These are phyloP conservation scores for Alosa alosa DNA, from an alignment of 2,113 vertebrate species.

Conservation along the genomic window DNA sequence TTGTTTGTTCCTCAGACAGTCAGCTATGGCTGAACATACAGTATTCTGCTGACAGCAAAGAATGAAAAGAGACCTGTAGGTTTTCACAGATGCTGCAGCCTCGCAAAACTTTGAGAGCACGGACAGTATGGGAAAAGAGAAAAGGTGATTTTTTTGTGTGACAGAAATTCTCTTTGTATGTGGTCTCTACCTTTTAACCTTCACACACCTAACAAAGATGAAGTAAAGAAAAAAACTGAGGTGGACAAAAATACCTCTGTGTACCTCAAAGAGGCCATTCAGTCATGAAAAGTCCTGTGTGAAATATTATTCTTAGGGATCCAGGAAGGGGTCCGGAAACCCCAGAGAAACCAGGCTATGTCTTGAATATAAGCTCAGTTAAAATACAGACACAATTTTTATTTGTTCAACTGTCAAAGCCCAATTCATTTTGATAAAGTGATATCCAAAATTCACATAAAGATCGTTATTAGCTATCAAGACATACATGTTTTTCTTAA, in stretches of 20 bases:
- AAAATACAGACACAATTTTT: neutral
- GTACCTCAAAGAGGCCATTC: neutral
- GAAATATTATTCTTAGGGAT: neutral
- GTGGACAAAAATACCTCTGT: neutral
- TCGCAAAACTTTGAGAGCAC: neutral
- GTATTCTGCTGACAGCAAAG: neutral
- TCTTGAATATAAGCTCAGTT: neutral
- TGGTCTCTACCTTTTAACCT: neutral
- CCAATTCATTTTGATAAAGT: neutral
- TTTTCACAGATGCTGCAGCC: neutral
- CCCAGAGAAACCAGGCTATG: neutral
- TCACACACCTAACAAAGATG: neutral
- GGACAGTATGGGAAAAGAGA: neutral
- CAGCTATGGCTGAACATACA: neutral
- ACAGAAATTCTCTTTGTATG: neutral
- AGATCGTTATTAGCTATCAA: too few relatives aligned
- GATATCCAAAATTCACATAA: too few relatives aligned
- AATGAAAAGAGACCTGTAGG: neutral
- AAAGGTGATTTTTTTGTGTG: neutral
- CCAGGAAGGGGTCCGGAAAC: neutral
- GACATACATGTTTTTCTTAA: too few relatives aligned
- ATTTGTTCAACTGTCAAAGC: neutral
- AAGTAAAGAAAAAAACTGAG: neutral
- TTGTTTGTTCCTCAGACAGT: neutral
- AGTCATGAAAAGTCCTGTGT: neutral